Conservation (phyloP, 1,140 invertebrate species). For the Holotrichia oblita region DNA sequence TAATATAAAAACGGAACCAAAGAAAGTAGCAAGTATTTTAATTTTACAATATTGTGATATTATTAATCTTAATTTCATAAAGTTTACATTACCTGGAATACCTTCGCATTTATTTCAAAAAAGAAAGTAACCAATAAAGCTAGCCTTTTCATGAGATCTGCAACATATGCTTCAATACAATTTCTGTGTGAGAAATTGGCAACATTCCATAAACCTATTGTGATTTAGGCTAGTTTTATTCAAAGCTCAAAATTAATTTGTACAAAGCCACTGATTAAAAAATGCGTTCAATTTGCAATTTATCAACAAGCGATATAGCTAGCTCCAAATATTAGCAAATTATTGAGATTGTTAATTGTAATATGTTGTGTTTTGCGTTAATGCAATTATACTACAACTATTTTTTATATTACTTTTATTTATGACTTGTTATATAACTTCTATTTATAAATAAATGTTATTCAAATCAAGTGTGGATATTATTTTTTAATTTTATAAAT, state of each 20-base stretch:
- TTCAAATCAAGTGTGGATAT: not conserved
- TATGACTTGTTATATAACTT: constrained; percentile 24
- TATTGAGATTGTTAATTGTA: constrained; percentile 9
- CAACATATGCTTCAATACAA: not conserved
- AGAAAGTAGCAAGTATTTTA: not conserved
- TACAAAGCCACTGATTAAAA: not conserved
- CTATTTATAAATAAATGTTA: constrained; percentile 36
- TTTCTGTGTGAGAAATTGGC: no score
- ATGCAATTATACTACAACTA: not conserved
- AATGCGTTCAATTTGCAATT: not conserved
- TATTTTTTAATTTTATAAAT: not conserved
- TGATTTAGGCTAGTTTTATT: not conserved
- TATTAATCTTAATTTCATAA: not conserved
- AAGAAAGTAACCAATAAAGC: not conserved
- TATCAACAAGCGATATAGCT: not conserved
- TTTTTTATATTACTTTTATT: constrained; percentile 34
- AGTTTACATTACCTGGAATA: no score
- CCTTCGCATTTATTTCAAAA: not conserved
- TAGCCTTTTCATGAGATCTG: not conserved
- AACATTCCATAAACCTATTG: not conserved
- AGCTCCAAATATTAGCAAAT: not conserved
- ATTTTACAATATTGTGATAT: not conserved
- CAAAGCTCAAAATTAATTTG: not conserved
- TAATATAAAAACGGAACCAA: not conserved
- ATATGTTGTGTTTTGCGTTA: not conserved